Conservation (phyloP, 1,140 invertebrate species). For the Drosophila mojavensis region DNA sequence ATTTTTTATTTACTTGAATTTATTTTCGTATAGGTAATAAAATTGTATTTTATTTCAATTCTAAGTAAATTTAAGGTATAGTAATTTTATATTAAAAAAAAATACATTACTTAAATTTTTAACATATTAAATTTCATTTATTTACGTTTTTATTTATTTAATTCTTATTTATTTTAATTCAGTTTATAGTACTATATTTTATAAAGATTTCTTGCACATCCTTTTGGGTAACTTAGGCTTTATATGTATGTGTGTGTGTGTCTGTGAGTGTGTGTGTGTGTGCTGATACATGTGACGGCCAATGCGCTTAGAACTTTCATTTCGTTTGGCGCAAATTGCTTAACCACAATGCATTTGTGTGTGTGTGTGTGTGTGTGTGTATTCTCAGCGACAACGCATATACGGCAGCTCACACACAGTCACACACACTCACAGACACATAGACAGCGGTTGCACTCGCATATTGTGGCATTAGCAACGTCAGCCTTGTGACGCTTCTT, state of each 20-base stretch:
- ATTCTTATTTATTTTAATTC: too few species aligned
- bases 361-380: constrained; percentile 39
- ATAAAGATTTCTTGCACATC: neutral
- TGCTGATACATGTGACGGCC: constrained; percentile 56
- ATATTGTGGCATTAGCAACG: constrained; percentile 64
- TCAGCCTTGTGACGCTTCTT: constrained; percentile 42
- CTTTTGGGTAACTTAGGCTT: neutral
- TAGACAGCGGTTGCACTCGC: constrained; percentile 17
- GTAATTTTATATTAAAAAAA: too few species aligned
- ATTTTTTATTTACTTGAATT: too few species aligned
- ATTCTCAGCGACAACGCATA: too few species aligned
- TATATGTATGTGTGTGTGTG: neutral
- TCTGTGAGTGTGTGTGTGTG: constrained; percentile 1
- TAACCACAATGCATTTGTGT: constrained; percentile 71
- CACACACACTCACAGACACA: neutral
- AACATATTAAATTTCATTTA: too few species aligned
- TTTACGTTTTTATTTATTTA: too few species aligned
- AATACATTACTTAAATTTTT: too few species aligned
- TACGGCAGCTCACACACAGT: too few species aligned
- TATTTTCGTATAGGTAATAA: too few species aligned
- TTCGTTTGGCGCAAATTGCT: constrained; percentile 79
- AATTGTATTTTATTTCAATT: too few species aligned
- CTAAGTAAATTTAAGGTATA: too few species aligned
- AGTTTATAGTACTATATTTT: too few species aligned
- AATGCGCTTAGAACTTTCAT: constrained; percentile 79